Base-by-base conservation (phyloP, 2,888 invertebrate species). In the Bruchidius siliquastri region DNA sequence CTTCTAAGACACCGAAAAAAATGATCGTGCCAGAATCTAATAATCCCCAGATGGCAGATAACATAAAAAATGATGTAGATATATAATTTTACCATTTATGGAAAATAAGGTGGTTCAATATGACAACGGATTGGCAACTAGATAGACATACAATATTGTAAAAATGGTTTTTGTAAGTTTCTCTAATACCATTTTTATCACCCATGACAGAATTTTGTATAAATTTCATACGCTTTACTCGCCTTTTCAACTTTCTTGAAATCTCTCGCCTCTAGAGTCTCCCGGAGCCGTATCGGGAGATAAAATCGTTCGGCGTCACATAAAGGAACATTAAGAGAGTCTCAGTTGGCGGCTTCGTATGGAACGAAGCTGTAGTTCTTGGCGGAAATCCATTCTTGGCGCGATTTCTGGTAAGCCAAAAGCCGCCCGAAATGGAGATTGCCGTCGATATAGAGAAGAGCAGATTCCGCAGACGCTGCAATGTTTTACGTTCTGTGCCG, bases 361-460 rank as follows among this genome's bases (percentile, higher is more conserved):
- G 76, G 77, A 76, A 49, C 1, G 6, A 13, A 49, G 49, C 49
- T 77, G 77, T 77, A 76, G 73, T 76, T 76, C 73, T 73, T 73
- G 68, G 74, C 72, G 76, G 72, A 71, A 78, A 77, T 79, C 78
- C 78, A 79, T 78, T 76, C 78, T 82, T 79, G 82, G 82, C 82
- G 81, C 85, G 85, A 86, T 86, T 86, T 85, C 85, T 86, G 86
- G 86, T 86, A 86, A 86, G 86, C 86, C 86, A 86, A 86, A 86
- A 85, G 85, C 85, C 83, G 77, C 84, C 85, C 83, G 77, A 84
- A 84, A 85, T 85, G 84, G 82, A 85, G 85, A 86, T 86, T 84
- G 83, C 78, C 76, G 49, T 77, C 80, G 80, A 80, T 81, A 84
- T 84, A 85, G 84, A 84, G 83, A 83, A 82, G 83, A 82, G 80